Base-by-base conservation (phyloP, 2,888 invertebrate genomes). In the Lithophane leautieri region DNA sequence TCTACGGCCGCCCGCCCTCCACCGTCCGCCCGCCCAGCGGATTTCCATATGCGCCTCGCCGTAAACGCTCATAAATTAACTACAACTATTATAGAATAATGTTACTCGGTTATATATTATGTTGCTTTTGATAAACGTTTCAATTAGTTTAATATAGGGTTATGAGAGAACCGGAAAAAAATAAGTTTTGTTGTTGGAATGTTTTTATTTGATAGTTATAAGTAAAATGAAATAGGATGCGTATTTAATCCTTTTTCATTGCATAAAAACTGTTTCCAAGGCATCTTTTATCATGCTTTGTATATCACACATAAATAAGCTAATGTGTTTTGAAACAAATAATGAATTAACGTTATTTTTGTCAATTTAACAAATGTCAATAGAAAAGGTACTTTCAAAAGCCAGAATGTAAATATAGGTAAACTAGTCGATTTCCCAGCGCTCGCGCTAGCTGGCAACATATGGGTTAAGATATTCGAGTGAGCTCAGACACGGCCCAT, bases 401-500 rank as follows among this genome's bases (percentile, higher is more conserved):
- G 75, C 79, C 81, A 72, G 79, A 76, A 83, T 86, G 85, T 84
- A 84, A 82, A 82, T 76, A 82, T 69, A 85, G 76, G 54, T 74
- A 76, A 85, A 88, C 86, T 86, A 82, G 87, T 87, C 85, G 86
- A 91, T 92, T 91, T 90, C 87, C 87, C 88, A 82, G 89, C 85
- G 88, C 88, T 89, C 90, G 89, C 88, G 86, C 88, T 86, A 70
- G 83, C 86, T 86, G 88, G 87, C 88, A 85, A 90, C 90, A 91
- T 89, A 90, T 89, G 92, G 90, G 91, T 91, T 92, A 94, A 94
- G 94, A 94, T 94, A 93, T 95, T 94, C 91, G 91, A 91, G 90
- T 90, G 92, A 92, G 91, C 92, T 94, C 92, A 94, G 93, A 93
- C 91, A 93, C 90, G 92, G 92, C 91, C 94, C 93, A 95, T 95